These are phyloP conservation scores for Enteromius unitaeniatus DNA, from an alignment of 2,797 vertebrate genomes.

Conservation along the genomic window DNA sequence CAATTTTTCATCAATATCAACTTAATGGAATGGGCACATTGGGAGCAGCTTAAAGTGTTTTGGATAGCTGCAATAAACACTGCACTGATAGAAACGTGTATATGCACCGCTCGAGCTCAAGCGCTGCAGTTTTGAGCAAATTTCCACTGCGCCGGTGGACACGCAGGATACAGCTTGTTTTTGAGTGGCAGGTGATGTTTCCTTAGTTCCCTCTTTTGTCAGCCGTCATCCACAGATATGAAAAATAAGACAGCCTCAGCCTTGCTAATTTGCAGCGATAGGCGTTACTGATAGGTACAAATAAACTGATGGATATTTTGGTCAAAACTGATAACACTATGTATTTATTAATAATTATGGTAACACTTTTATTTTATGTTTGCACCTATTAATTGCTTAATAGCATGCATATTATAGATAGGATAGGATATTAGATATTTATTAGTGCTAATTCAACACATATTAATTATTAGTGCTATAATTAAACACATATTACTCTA, in stretches of 20 bases:
- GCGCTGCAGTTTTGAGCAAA: not conserved
- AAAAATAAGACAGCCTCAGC: not conserved
- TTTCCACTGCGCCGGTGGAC: not conserved
- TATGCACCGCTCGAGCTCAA: constrained; percentile 12
- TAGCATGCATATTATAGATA: no score
- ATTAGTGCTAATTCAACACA: no score
- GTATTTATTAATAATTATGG: not conserved
- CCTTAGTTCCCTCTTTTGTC: not conserved
- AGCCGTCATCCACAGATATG: not conserved
- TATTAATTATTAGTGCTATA: not conserved
- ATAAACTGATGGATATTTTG: not conserved
- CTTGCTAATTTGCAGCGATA: not conserved
- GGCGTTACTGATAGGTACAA: not conserved
- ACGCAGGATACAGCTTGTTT: not conserved
- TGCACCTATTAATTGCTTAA: no score
- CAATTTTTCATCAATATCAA: constrained; percentile 78
- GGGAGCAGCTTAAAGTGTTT: constrained; percentile 46
- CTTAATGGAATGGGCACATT: constrained; percentile 47
- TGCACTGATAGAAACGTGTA: not conserved
- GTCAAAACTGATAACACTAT: no score
- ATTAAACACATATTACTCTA: no score
- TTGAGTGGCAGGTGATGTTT: not conserved
- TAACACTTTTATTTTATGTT: no score
- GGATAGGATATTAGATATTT: no score
- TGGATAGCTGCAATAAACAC: constrained; percentile 45